Percentiles rank a stretch among this genome's conserved stretches.
Evolutionary conservation across 2,113 vertebrate species (phyloP).

Genomic region (Ailuropoda melanoleuca): DNA sequence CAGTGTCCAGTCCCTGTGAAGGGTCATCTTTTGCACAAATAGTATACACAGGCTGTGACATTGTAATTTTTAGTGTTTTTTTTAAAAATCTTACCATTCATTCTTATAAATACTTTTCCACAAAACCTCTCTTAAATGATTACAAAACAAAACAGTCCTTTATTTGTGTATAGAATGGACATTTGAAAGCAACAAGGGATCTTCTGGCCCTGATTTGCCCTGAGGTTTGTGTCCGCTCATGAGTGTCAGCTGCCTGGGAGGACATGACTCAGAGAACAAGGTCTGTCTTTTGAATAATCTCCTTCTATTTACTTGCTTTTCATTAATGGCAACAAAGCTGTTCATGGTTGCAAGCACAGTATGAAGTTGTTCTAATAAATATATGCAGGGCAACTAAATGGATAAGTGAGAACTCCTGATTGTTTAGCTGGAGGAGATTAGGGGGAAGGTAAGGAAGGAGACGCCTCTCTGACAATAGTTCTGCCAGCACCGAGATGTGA

Average conservation of each 20-base stretch:
- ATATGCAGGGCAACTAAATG: not conserved
- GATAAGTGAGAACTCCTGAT: not conserved
- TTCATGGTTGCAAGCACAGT: slow-evolving; percentile 3
- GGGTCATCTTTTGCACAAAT: not conserved
- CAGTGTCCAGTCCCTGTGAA: not conserved
- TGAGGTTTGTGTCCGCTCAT: not conserved
- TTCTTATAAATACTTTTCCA: not conserved
- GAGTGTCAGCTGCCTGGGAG: not conserved
- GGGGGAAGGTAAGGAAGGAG: not conserved
- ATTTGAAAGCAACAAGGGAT: not conserved
- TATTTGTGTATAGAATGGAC: not conserved
- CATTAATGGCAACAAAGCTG: not conserved
- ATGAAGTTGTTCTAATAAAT: slow-evolving; percentile 36
- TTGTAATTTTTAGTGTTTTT: not conserved
- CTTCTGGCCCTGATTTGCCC: not conserved
- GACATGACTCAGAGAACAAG: not conserved
- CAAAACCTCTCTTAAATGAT: not conserved
- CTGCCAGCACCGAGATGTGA: not conserved
- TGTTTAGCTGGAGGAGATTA: not conserved
- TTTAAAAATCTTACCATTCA: not conserved
- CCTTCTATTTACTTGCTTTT: not conserved
- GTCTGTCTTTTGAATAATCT: not conserved
- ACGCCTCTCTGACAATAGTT: not conserved
- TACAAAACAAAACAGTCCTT: not conserved
- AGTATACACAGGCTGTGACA: not conserved